Percentiles rank a stretch among this genome's conserved stretches.
phyloP scores from a whole-genome alignment of 1,140 invertebrate genomes.

The Zaprionus gabonicus region DNA sequence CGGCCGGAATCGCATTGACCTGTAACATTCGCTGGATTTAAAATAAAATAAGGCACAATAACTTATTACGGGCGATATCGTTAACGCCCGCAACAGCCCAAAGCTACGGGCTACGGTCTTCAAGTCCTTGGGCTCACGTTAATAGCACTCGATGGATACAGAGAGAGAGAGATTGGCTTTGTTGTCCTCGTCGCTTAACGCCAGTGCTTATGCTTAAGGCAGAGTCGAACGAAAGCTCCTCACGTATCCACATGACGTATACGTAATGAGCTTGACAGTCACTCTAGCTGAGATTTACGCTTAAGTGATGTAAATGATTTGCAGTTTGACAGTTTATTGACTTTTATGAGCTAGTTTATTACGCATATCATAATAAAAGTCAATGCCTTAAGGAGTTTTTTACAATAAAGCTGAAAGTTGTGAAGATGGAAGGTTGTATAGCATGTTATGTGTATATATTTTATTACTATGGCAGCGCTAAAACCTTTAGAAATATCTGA shows the following conservation, averaged over 20 bases:
- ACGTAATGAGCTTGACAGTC: slow-evolving; percentile 34
- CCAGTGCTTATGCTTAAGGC: slow-evolving; percentile 1
- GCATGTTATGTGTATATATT: background rate
- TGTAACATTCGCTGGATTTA: slow-evolving; percentile 54
- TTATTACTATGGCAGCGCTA: background rate
- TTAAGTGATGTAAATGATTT: slow-evolving; percentile 70
- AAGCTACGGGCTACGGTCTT: background rate
- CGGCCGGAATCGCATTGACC: slow-evolving; percentile 57
- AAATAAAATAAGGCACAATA: slow-evolving; percentile 67
- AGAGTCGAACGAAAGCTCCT: background rate
- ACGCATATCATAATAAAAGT: slow-evolving; percentile 24
- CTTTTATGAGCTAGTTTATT: slow-evolving; percentile 77
- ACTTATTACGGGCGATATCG: slow-evolving; percentile 67
- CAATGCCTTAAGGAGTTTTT: background rate
- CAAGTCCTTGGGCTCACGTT: slow-evolving; percentile 62
- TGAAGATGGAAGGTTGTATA: background rate
- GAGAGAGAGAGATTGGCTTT: background rate
- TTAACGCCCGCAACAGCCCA: slow-evolving; percentile 61
- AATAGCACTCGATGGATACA: slow-evolving; percentile 40
- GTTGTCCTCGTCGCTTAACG: slow-evolving; percentile 8
- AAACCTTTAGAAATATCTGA: too few relatives aligned
- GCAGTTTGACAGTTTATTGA: slow-evolving; percentile 77
- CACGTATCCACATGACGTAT: slow-evolving; percentile 18
- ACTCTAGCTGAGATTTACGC: slow-evolving; percentile 58
- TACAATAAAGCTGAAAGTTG: background rate